These are phyloP conservation scores for Junonia oenone DNA, from an alignment of 2,888 invertebrate species.

Conservation along the genomic window DNA sequence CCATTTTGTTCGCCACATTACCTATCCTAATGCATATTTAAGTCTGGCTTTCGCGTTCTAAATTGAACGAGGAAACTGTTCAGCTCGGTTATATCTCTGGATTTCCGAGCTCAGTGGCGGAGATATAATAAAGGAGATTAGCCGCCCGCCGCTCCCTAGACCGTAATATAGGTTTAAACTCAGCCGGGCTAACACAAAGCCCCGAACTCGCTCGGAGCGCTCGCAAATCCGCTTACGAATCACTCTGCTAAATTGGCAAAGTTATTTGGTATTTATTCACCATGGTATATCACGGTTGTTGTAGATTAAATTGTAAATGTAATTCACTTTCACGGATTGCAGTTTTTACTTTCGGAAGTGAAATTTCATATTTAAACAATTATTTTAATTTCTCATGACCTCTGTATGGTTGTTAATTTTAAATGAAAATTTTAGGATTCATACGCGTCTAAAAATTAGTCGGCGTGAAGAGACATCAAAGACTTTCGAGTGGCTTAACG, in stretches of 20 bases:
- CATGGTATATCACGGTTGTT: constrained; percentile 25
- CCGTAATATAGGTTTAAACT: constrained; percentile 53
- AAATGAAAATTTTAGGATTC: constrained; percentile 53
- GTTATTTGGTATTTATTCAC: constrained; percentile 23
- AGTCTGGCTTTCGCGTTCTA: constrained; percentile 47
- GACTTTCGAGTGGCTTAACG: constrained; percentile 51
- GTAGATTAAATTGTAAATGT: constrained; percentile 50
- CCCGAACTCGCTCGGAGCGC: constrained; percentile 45
- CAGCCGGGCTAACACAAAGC: constrained; percentile 46
- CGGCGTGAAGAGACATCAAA: constrained; percentile 57
- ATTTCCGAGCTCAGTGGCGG: constrained; percentile 46
- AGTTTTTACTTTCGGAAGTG: constrained; percentile 56
- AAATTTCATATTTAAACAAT: constrained; percentile 52
- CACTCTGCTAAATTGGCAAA: constrained; percentile 50
- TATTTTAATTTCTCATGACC: constrained; percentile 48
- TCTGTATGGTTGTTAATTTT: constrained; percentile 41
- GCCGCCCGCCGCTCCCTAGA: constrained; percentile 45
- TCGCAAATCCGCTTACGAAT: constrained; percentile 62
- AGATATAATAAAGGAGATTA: constrained; percentile 60
- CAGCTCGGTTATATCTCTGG: constrained; percentile 37
- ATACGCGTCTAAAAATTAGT: constrained; percentile 40
- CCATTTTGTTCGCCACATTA: constrained; percentile 56
- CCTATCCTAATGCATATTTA: constrained; percentile 48
- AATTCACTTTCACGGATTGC: constrained; percentile 56
- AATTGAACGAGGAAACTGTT: constrained; percentile 59